Evolutionary conservation across 2,888 invertebrate genomes (phyloP), one percentile per base, ranked within the genome.

Genomic region (Amphimallon solstitiale): DNA sequence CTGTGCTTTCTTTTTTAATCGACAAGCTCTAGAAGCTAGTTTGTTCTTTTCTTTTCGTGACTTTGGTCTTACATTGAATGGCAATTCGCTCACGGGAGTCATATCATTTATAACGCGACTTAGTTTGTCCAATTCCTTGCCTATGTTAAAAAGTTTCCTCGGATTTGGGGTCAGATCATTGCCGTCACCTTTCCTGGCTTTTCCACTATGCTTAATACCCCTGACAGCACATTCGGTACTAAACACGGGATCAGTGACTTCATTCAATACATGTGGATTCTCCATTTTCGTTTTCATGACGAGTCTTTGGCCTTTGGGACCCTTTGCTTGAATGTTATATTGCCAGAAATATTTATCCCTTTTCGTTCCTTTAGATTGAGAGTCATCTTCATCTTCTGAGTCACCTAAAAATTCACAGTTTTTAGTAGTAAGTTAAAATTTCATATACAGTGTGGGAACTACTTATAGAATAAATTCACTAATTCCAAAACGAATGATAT

Each of bases 31-130:
- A 0, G 98, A 98, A 7, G 98, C 98, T 63, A 98, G 85, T 84
- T 98, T 98, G 81, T 98, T 98, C 81, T 98, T 98, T 82, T 98
- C 98, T 82, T 97, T 97, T 63, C 97, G 88, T n/a, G 95, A 94
- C 80, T 94, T 95, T 9, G 95, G 93, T 72, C 95, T 85, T 29
- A 92, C 90, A 77, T 92, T 93, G 79, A 94, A 93, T 43, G 96
- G 96, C 74, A 97, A 84, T 81, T 97, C 97, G 75, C 94, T 94
- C 6, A 96, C 95, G 3, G 97, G 97, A 61, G 95, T 94, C 93
- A 98, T 95, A 75, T 96, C 95, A 79, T 95, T 96, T 72, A 98
- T 98, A 63, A 94, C 90, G 78, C 92, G 89, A 69, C 93, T 93
- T 71, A 98, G 85, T 80, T 95, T 94, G 78, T 95, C 93, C 78